These are phyloP conservation scores for Idris sp. DNA, from an alignment of 1,140 invertebrate species.

Conservation along the genomic window DNA sequence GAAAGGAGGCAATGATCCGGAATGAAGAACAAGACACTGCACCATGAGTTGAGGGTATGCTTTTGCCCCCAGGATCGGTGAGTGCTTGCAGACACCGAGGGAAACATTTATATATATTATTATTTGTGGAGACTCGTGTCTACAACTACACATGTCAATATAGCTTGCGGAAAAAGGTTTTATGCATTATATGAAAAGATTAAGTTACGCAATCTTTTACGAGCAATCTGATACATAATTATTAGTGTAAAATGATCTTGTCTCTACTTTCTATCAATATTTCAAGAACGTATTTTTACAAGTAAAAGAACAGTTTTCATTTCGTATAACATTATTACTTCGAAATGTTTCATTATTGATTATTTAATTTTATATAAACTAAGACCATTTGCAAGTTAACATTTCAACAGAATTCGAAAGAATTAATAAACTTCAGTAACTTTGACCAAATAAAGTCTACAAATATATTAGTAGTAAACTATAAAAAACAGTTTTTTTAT, in stretches of 20 bases:
- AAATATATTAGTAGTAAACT: no score
- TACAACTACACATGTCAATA: not conserved
- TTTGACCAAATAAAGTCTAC: no score
- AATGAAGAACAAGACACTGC: slow-evolving; percentile 34
- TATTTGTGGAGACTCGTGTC: not conserved
- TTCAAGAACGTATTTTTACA: not conserved
- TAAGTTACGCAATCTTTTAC: slow-evolving; percentile 22
- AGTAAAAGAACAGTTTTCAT: no score
- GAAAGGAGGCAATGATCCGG: slow-evolving; percentile 46
- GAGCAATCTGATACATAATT: slow-evolving; percentile 22
- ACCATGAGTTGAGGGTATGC: slow-evolving; percentile 31
- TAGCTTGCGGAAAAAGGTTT: slow-evolving; percentile 7
- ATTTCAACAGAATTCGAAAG: no score
- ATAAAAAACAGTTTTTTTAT: no score
- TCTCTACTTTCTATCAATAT: slow-evolving; percentile 1
- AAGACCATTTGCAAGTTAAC: no score
- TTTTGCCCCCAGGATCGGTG: slow-evolving; percentile 18
- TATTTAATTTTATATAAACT: no score
- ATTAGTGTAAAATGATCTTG: slow-evolving; percentile 6
- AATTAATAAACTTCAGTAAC: no score
- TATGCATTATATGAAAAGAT: slow-evolving; percentile 15
- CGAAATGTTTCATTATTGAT: no score
- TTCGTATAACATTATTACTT: no score
- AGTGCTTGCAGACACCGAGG: slow-evolving; percentile 20
- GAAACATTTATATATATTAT: slow-evolving; percentile 33